Percentiles rank a stretch among this genome's conserved stretches.
Conservation (phyloP, 2,797 vertebrate species). For the Chrysocyon brachyurus region DNA sequence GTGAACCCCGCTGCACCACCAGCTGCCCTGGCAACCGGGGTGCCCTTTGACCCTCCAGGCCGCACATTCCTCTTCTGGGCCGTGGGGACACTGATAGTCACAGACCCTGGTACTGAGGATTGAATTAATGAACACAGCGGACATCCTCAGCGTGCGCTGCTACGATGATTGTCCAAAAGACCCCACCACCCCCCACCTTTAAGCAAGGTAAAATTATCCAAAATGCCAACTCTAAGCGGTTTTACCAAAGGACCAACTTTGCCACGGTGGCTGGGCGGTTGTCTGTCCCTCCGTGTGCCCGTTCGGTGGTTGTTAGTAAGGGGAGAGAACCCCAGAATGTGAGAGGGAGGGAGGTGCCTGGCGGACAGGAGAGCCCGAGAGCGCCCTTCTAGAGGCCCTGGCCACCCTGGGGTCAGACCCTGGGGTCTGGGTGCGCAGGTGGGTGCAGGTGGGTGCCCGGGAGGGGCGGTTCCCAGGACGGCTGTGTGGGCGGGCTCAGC, state of each 20-base stretch:
- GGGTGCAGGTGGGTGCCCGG: too few relatives aligned
- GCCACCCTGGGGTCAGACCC: neutral
- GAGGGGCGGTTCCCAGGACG: neutral
- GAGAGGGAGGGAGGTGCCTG: neutral
- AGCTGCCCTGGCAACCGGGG: rapidly evolving
- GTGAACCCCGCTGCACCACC: neutral
- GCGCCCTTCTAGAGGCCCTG: neutral
- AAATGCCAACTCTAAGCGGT: neutral
- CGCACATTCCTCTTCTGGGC: neutral
- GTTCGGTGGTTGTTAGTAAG: neutral
- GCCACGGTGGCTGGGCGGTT: neutral
- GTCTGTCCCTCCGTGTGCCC: neutral
- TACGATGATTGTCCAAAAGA: neutral
- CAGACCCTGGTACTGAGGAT: neutral
- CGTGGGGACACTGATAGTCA: too few relatives aligned
- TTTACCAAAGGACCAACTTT: neutral
- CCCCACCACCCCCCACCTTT: neutral
- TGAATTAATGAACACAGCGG: neutral
- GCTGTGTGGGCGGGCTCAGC: neutral
- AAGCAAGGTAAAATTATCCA: neutral
- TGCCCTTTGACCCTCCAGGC: neutral
- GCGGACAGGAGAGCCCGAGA: rapidly evolving
- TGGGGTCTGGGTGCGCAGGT: too few relatives aligned
- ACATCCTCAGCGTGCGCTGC: neutral
- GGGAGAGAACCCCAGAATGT: neutral